Evolutionary conservation across 2,797 vertebrate species (phyloP).

Genomic region (Paguma larvata): DNA sequence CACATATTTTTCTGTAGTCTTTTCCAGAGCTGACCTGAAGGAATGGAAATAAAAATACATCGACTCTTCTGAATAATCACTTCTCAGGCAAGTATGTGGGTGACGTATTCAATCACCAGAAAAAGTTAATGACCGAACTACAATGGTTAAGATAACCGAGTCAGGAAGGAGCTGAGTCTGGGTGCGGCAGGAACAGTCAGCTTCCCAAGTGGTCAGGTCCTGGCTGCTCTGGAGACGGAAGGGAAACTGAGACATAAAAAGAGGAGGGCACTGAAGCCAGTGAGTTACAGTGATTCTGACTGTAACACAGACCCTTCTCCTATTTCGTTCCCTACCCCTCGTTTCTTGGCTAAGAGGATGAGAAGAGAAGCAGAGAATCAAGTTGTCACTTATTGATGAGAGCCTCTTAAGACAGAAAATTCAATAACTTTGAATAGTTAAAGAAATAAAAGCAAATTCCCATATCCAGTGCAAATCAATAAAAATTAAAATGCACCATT

Average conservation of each 20-base stretch:
- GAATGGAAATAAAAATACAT: conserved; percentile 54
- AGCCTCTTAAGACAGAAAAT: conserved; percentile 55
- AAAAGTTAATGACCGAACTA: conserved; percentile 22
- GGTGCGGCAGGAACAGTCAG: neutral
- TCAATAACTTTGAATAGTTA: conserved; percentile 60
- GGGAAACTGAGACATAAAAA: neutral
- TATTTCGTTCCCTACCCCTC: neutral
- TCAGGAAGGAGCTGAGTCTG: neutral
- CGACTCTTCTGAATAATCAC: conserved; percentile 47
- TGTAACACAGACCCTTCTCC: neutral
- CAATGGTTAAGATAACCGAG: conserved; percentile 31
- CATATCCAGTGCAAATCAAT: conserved; percentile 58
- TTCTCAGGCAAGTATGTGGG: conserved; percentile 18
- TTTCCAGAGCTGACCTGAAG: neutral
- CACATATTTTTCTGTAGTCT: neutral
- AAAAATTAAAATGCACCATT: neutral
- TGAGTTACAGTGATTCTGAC: neutral
- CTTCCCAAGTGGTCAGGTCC: neutral
- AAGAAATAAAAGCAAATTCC: conserved; percentile 68
- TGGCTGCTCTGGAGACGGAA: neutral
- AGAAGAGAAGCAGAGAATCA: conserved; percentile 47
- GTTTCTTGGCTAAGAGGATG: conserved; percentile 26
- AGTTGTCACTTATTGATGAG: conserved; percentile 32
- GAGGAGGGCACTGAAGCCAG: neutral
- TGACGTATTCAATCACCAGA: conserved; percentile 40